Conservation (phyloP, 2,888 invertebrate species). For the Cheilosia vulpina region DNA sequence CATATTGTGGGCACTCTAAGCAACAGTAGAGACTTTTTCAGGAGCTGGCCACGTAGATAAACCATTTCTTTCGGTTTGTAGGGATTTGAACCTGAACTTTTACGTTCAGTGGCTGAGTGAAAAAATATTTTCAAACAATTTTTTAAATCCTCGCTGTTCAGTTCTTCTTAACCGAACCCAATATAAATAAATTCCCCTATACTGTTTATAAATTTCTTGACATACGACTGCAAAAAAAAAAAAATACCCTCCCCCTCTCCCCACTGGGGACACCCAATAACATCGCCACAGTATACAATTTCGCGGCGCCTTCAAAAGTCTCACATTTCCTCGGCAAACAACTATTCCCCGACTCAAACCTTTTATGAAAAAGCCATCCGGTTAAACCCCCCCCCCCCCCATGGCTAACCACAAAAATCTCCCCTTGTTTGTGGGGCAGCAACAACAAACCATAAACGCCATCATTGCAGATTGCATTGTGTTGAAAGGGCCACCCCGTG, state of each 20-base stretch:
- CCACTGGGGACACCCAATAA: constrained; percentile 4
- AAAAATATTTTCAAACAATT: too few relatives aligned
- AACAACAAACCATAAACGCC: constrained; percentile 2
- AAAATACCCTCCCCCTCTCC: not conserved
- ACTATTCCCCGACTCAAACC: constrained; percentile 28
- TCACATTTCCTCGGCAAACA: constrained; percentile 35
- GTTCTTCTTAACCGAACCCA: too few relatives aligned
- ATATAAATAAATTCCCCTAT: too few relatives aligned
- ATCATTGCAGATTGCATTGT: constrained; percentile 27
- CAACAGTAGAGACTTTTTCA: too few relatives aligned
- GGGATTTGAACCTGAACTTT: too few relatives aligned
- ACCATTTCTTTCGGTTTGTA: too few relatives aligned
- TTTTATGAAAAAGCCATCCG: constrained; percentile 3
- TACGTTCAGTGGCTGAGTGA: too few relatives aligned
- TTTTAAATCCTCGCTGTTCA: too few relatives aligned
- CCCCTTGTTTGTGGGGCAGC: not conserved
- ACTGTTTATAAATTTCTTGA: not conserved
- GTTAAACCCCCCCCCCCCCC: not conserved
- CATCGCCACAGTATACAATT: not conserved
- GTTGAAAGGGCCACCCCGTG: constrained; percentile 5
- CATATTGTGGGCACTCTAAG: too few relatives aligned
- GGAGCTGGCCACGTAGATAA: too few relatives aligned
- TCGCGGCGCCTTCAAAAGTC: constrained; percentile 37
- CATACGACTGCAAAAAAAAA: not conserved
- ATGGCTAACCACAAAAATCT: constrained; percentile 26